Conservation (phyloP, 1,140 invertebrate species). For the Nomia melanderi region DNA sequence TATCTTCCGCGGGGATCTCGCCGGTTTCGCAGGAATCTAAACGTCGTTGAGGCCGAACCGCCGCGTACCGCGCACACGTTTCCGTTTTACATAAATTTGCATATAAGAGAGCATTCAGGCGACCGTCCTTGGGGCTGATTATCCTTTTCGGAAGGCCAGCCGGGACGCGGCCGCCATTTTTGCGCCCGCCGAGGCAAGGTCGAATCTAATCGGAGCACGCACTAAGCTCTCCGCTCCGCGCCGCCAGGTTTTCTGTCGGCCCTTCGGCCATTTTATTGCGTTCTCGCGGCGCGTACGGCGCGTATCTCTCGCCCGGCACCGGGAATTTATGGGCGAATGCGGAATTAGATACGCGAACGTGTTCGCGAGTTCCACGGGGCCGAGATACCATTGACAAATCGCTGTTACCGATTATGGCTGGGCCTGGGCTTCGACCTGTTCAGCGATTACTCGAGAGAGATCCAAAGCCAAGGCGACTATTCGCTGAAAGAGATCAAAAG, state of each 20-base stretch:
- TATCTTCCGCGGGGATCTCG: constrained; percentile 17
- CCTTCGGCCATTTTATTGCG: neutral
- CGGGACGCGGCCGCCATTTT: constrained; percentile 5
- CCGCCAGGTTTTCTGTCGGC: neutral
- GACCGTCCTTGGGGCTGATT: constrained; percentile 53
- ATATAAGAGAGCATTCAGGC: constrained; percentile 26
- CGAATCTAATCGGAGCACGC: constrained; percentile 23
- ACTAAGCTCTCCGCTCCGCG: too few species aligned
- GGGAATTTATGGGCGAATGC: neutral
- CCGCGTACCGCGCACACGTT: neutral
- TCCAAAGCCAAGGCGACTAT: too few species aligned
- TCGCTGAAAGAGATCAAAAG: too few species aligned
- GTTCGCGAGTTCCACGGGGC: neutral
- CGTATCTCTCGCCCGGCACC: neutral
- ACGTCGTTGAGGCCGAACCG: neutral
- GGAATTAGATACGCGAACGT: neutral
- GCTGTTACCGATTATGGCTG: neutral
- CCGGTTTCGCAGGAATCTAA: neutral
- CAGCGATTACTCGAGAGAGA: too few species aligned
- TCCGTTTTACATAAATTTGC: constrained; percentile 39
- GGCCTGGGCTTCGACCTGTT: neutral
- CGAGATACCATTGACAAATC: neutral
- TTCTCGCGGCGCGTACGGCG: neutral
- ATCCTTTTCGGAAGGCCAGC: constrained; percentile 57
- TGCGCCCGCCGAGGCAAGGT: neutral